Evolutionary conservation across 1,140 invertebrate species (phyloP).

Genomic region (Heliothis virescens): DNA sequence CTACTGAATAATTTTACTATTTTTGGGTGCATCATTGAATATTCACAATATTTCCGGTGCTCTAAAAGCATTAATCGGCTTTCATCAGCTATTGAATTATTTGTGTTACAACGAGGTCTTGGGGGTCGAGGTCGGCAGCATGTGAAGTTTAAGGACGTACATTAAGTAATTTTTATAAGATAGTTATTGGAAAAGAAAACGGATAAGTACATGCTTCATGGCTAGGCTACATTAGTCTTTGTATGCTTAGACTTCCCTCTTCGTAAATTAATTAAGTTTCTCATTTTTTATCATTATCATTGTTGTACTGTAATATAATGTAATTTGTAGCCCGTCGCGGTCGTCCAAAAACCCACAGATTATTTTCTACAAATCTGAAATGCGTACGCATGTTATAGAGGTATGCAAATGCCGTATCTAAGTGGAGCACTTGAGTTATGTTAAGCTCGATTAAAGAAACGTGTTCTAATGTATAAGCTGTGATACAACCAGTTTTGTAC

Average conservation of each 20-base stretch:
- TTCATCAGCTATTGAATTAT: not conserved
- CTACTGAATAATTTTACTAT: too few species aligned
- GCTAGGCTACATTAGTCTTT: too few species aligned
- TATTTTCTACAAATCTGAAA: not conserved
- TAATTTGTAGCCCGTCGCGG: not conserved
- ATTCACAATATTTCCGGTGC: too few species aligned
- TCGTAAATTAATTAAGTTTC: too few species aligned
- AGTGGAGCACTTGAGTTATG: constrained; percentile 18
- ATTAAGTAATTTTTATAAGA: too few species aligned
- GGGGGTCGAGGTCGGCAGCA: not conserved
- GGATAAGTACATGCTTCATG: too few species aligned
- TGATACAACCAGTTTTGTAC: constrained; percentile 23
- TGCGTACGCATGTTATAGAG: not conserved
- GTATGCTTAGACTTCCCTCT: too few species aligned
- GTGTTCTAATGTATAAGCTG: constrained; percentile 6
- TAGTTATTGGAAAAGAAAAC: too few species aligned
- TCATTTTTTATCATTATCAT: too few species aligned
- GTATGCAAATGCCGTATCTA: constrained; percentile 16
- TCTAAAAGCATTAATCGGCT: too few species aligned
- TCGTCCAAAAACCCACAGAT: not conserved
- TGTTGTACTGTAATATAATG: too few species aligned
- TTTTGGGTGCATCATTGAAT: too few species aligned
- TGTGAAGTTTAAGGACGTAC: not conserved
- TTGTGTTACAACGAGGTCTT: not conserved
- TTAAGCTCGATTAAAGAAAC: constrained; percentile 18